phyloP scores from a whole-genome alignment of 2,888 invertebrate genomes.

The Melanophora roralis region DNA sequence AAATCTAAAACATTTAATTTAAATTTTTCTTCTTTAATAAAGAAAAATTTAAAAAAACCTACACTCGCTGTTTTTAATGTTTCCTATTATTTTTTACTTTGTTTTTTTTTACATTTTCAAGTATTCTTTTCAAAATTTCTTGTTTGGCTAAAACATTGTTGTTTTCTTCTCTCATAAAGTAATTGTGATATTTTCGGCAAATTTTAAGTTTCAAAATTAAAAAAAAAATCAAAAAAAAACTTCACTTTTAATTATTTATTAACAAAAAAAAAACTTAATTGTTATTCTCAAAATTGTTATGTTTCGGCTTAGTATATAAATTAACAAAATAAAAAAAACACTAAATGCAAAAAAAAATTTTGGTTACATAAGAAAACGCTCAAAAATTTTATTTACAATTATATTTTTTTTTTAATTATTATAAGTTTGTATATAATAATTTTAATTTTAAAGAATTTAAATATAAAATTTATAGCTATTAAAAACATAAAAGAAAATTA shows the following conservation, averaged over 20 bases:
- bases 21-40: not conserved
- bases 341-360: conserved; percentile 52
- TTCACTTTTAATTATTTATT: conserved; percentile 63
- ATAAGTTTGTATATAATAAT: conserved; percentile 57
- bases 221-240: conserved; percentile 13
- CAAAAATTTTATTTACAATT: conserved; percentile 38
- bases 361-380: conserved; percentile 39
- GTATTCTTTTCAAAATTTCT: conserved; percentile 72
- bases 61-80: conserved; percentile 56
- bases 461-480: conserved; percentile 54
- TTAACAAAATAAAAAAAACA: conserved; percentile 30
- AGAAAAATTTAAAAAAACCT: not conserved
- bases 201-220: conserved; percentile 48
- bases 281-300: conserved; percentile 69
- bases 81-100: conserved; percentile 50
- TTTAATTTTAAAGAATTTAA: conserved; percentile 49
- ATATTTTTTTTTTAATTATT: conserved; percentile 37
- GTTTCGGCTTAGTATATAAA: conserved; percentile 67
- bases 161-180: conserved; percentile 37
- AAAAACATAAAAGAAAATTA: conserved; percentile 47
- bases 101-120: conserved; percentile 75
- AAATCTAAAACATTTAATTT: not conserved
- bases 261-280: conserved; percentile 42
- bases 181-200: conserved; percentile 65
- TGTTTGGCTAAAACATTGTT: conserved; percentile 64